Percentiles rank a stretch among this genome's conserved stretches.
Evolutionary conservation across 2,888 invertebrate species (phyloP).

Genomic region (Augiades crinisus): DNA sequence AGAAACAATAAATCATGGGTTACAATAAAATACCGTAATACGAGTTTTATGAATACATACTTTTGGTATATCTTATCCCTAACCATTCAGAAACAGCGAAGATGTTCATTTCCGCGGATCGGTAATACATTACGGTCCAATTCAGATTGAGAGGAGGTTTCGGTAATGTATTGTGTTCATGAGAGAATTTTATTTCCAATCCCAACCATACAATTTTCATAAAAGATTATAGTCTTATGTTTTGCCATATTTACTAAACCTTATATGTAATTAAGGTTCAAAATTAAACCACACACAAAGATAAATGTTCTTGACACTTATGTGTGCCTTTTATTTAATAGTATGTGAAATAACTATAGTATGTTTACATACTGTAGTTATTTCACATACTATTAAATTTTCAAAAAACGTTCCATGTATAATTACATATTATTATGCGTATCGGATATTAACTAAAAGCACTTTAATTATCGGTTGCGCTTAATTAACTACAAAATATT

Average conservation of each 20-base stretch:
- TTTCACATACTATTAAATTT: too few species aligned
- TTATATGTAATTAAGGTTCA: too few species aligned
- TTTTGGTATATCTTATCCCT: background rate
- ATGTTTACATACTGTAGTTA: too few species aligned
- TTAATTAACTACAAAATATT: slow-evolving; percentile 5
- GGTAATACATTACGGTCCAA: slow-evolving; percentile 13
- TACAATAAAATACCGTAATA: background rate
- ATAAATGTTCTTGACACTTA: too few species aligned
- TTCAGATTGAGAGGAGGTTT: slow-evolving; percentile 2
- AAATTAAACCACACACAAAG: too few species aligned
- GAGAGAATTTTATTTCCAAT: background rate
- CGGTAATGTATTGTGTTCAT: slow-evolving; percentile 4
- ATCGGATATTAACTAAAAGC: background rate
- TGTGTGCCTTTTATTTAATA: too few species aligned
- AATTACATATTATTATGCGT: background rate
- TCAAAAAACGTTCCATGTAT: background rate
- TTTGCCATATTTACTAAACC: background rate
- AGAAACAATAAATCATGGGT: background rate
- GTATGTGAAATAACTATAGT: too few species aligned
- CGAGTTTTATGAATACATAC: background rate
- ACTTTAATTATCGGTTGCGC: background rate
- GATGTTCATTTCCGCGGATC: slow-evolving; percentile 17
- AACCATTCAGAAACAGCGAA: slow-evolving; percentile 1
- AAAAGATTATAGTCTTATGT: background rate
- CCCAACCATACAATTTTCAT: background rate